Evolutionary conservation across 2,797 vertebrate species (phyloP).

Genomic region (Coreius guichenoti): DNA sequence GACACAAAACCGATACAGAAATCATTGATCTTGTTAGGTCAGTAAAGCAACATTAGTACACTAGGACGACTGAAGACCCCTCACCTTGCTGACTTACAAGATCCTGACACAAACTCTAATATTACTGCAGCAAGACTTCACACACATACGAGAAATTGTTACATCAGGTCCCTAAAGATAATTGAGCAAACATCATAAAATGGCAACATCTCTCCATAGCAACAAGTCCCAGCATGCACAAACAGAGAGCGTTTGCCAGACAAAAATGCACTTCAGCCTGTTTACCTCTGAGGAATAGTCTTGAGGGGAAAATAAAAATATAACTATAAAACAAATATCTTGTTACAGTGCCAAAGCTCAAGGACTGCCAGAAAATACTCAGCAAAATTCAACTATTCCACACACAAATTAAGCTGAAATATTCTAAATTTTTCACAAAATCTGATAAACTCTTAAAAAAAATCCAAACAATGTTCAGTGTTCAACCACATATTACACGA

Average conservation of each 20-base stretch:
- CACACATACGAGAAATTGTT: neutral
- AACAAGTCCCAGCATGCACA: slow-evolving; percentile 56
- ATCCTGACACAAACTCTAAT: neutral
- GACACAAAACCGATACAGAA: neutral
- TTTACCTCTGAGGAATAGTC: slow-evolving; percentile 17
- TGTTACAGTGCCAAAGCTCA: neutral
- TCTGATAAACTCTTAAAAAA: neutral
- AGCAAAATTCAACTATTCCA: neutral
- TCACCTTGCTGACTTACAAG: neutral
- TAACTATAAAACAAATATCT: neutral
- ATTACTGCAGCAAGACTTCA: slow-evolving; percentile 29
- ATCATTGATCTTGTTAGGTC: neutral
- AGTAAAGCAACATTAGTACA: neutral
- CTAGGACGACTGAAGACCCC: neutral
- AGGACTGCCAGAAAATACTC: neutral
- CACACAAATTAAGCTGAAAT: neutral
- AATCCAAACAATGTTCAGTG: no score
- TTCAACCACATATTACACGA: neutral
- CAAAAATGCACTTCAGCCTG: slow-evolving; percentile 42
- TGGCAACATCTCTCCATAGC: slow-evolving; percentile 61
- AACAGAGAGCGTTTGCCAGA: slow-evolving; percentile 35
- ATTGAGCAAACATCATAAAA: slow-evolving; percentile 62
- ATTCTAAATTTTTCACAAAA: neutral
- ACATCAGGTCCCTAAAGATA: slow-evolving; percentile 55
- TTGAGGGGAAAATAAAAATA: neutral